A percentile compares a stretch with the other conserved stretches of the same genome.
Evolutionary conservation across 2,113 vertebrate genomes (phyloP).

Genomic region (Aptenodytes patagonicus): DNA sequence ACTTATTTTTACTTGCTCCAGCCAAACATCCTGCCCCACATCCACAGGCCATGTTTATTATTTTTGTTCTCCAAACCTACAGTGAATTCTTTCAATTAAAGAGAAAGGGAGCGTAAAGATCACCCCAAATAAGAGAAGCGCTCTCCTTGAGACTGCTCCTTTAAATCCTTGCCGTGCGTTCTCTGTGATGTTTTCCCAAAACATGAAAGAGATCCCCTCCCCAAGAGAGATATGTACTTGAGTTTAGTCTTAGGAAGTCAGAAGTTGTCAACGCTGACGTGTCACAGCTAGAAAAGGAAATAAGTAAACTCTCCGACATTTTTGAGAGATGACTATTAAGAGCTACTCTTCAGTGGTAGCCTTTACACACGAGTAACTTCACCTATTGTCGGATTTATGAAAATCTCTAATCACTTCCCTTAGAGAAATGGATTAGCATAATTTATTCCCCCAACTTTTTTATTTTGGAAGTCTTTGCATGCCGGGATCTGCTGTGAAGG

Average conservation of each 20-base stretch:
- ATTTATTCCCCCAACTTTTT: neutral
- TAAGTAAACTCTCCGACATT: neutral
- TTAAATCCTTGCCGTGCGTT: neutral
- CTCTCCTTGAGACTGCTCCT: neutral
- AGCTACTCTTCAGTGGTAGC: neutral
- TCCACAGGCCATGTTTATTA: neutral
- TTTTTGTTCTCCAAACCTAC: neutral
- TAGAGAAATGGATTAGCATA: neutral
- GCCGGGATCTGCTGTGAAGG: neutral
- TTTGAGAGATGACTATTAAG: neutral
- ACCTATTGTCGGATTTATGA: neutral
- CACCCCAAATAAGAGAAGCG: neutral
- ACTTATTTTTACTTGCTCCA: neutral
- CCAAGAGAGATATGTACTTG: neutral
- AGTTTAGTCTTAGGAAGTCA: neutral
- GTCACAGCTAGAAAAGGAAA: neutral
- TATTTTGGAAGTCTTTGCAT: neutral
- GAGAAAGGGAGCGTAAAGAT: neutral
- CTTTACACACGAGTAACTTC: neutral
- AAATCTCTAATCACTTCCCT: neutral
- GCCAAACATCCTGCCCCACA: neutral
- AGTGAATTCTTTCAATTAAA: neutral
- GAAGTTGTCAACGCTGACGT: neutral
- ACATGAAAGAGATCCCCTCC: neutral
- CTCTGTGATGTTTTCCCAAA: neutral